Evolutionary conservation across 2,113 vertebrate species (phyloP).

Genomic region (Hassar affinis): DNA sequence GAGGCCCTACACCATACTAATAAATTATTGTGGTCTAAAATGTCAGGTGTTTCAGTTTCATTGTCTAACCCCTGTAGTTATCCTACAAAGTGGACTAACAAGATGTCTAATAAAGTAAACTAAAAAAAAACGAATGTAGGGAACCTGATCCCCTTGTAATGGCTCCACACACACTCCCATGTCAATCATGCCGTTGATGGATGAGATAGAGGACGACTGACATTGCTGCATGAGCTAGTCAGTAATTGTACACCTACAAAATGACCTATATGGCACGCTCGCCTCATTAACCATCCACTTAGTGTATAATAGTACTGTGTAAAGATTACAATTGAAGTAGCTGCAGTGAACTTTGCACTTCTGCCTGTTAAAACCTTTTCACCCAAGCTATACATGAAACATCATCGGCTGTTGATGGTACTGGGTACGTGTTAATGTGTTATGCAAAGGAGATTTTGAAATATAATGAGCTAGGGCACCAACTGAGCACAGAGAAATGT

Average conservation of each 20-base stretch:
- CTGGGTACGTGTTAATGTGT: background rate
- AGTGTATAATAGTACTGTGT: background rate
- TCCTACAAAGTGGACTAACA: background rate
- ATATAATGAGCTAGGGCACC: conserved; percentile 8
- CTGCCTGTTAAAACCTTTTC: conserved; percentile 2
- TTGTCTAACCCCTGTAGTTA: no score
- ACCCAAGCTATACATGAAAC: background rate
- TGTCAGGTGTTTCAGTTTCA: no score
- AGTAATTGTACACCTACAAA: background rate
- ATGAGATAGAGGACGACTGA: background rate
- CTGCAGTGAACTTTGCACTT: conserved; percentile 2
- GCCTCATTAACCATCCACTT: conserved; percentile 3
- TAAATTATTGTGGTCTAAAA: no score
- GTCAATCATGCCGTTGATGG: background rate
- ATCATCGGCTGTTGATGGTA: background rate
- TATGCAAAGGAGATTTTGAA: background rate
- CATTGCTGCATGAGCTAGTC: background rate
- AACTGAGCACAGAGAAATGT: conserved; percentile 15
- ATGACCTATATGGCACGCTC: background rate
- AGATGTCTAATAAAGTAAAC: conserved; percentile 5
- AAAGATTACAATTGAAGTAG: background rate
- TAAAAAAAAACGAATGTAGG: background rate
- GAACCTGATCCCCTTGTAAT: background rate
- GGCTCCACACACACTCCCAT: background rate
- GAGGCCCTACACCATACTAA: background rate